Base-by-base conservation (phyloP, 35 echinoderm and acorn worm species). In the Ophiothrix spiculata region DNA sequence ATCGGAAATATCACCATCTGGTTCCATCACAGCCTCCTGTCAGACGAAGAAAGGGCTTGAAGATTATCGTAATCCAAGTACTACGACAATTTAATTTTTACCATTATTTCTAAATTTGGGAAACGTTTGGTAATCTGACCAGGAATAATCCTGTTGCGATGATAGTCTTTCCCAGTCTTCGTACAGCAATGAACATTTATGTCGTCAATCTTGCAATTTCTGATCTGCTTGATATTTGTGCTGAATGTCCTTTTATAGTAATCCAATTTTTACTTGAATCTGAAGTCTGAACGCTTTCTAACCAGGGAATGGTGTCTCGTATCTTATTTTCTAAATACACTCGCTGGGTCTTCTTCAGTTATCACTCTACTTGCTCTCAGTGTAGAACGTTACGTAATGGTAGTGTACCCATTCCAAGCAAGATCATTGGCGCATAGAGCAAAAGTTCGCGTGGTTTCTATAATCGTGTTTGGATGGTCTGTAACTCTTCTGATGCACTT, bases 151-250 rank as follows among this genome's bases (percentile, higher is more conserved):
- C n/a, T n/a, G n/a, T n/a, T n/a, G n/a, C n/a, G n/a, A n/a, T n/a
- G n/a, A n/a, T n/a, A n/a, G n/a, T n/a, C n/a, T n/a, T n/a, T n/a
- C n/a, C n/a, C n/a, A n/a, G n/a, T n/a, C 56, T 88, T 34, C 91
- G 91, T 31, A 89, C 79, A 11, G 38, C 83, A 21, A 82, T 69
- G 46, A 97, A 93, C 60, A 84, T 86, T 10, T 97, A 97, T 74
- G 77, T 85, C 75, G 85, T 84, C 33, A 93, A 93, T 81, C 81
- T 97, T 25, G 95, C 95, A 28, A 49, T 97, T 45, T 97, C 87
- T 80, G 91, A 97, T 29, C 76, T 97, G n/a, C 56, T 90, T 35
- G 80, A 90, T 23, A 91, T 97, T 0, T 32, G 40, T 23, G 1
- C 91, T 12, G 95, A 97, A 49, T 93, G 91, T 80, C 81, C 88